Percentiles rank a stretch among this genome's conserved stretches.
phyloP scores from a whole-genome alignment of 2,797 vertebrate species.

The Cryptoprocta ferox region DNA sequence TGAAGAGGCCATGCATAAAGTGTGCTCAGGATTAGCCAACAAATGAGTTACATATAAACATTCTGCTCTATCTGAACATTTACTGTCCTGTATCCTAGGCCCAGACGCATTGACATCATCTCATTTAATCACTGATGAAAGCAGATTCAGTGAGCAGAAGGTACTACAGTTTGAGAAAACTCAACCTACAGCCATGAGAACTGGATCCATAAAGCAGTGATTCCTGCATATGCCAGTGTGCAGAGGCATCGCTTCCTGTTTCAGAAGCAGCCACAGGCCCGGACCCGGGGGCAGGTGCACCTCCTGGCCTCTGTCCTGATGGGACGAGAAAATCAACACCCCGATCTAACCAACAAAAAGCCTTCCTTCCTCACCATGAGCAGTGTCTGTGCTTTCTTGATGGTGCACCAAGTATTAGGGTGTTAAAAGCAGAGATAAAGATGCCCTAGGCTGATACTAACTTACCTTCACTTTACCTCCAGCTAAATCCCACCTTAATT shows the following conservation, averaged over 20 bases:
- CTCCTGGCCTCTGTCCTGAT: neutral
- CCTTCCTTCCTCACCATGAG: neutral
- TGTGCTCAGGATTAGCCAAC: neutral
- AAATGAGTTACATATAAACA: neutral
- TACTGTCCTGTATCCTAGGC: neutral
- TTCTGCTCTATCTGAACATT: neutral
- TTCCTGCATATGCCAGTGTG: neutral
- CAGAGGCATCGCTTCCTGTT: neutral
- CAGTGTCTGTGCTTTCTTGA: neutral
- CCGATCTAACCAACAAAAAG: neutral
- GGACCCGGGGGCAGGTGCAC: neutral
- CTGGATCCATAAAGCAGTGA: neutral
- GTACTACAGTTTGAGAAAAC: neutral
- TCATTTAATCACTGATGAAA: neutral
- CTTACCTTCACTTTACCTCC: slow-evolving; percentile 49
- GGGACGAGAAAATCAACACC: neutral
- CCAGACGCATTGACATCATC: neutral
- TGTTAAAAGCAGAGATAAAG: neutral
- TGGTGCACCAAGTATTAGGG: neutral
- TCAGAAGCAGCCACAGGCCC: neutral
- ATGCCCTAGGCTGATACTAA: slow-evolving; percentile 7
- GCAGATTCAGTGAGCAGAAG: neutral
- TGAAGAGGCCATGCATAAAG: fast-evolving
- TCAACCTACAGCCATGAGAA: neutral
- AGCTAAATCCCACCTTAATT: slow-evolving; percentile 59